These are phyloP conservation scores for Heliconius erato DNA, from an alignment of 2,888 invertebrate genomes.

Conservation along the genomic window DNA sequence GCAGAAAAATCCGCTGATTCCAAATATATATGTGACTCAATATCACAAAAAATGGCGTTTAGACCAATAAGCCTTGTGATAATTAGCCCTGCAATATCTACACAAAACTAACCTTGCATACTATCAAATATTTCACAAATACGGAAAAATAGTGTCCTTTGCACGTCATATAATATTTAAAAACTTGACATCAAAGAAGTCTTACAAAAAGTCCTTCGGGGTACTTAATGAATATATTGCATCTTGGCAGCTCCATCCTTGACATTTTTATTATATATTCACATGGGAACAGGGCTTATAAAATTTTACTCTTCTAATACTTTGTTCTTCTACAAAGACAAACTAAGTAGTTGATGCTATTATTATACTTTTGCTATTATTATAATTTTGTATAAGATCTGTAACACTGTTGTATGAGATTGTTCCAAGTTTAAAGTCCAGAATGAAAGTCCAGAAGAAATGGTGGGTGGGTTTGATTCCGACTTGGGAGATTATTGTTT, in stretches of 20 bases:
- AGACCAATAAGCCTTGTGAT: too few species aligned
- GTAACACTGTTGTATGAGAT: too few species aligned
- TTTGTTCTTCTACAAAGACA: not conserved
- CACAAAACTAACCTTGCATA: not conserved
- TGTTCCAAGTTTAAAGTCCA: too few species aligned
- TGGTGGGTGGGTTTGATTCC: too few species aligned
- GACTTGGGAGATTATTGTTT: too few species aligned
- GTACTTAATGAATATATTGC: constrained; percentile 17
- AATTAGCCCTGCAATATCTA: too few species aligned
- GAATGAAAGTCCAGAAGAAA: too few species aligned
- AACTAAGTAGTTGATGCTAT: not conserved
- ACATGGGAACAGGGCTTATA: not conserved
- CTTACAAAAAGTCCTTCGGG: not conserved
- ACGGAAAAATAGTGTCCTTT: not conserved
- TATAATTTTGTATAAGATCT: not conserved
- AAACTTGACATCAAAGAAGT: not conserved
- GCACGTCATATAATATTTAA: not conserved
- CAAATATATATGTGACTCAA: too few species aligned
- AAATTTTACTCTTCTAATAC: not conserved
- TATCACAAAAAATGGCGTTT: too few species aligned
- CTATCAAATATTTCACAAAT: not conserved
- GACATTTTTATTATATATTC: not conserved
- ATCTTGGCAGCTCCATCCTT: constrained; percentile 7
- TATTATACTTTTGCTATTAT: not conserved
- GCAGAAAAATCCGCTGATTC: too few species aligned